Evolutionary conservation across 2,113 vertebrate species (phyloP).

Genomic region (Vombatus ursinus): DNA sequence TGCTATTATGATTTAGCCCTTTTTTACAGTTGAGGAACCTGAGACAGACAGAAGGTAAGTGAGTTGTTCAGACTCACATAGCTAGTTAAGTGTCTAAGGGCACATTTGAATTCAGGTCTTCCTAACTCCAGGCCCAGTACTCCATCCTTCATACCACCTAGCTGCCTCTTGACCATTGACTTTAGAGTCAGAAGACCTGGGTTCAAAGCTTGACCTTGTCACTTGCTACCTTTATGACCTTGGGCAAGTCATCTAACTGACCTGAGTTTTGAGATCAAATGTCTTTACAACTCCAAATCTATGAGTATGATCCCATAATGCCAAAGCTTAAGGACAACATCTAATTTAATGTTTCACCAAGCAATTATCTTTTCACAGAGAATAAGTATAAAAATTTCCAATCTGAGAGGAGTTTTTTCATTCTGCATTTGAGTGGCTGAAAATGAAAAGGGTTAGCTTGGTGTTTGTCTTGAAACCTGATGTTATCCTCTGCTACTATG

Average conservation of each 20-base stretch:
- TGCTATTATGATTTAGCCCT: background rate
- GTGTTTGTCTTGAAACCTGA: constrained; percentile 58
- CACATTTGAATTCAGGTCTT: background rate
- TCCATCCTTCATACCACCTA: background rate
- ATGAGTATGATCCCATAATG: constrained; percentile 36
- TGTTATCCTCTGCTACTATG: constrained; percentile 51
- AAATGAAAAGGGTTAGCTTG: constrained; percentile 46
- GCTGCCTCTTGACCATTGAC: background rate
- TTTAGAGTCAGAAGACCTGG: background rate
- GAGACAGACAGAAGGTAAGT: background rate
- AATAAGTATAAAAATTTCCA: constrained; percentile 36
- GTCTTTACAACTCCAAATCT: background rate
- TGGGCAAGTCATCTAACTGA: background rate
- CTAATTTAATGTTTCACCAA: constrained; percentile 14
- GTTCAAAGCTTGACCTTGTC: background rate
- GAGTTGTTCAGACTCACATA: background rate
- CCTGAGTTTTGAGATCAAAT: background rate
- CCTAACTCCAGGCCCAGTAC: background rate
- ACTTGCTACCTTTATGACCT: background rate
- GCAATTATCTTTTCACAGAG: constrained; percentile 51
- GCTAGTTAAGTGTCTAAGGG: background rate
- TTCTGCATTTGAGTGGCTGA: constrained; percentile 52
- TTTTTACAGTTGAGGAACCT: background rate
- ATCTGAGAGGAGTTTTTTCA: constrained; percentile 40
- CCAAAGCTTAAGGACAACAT: constrained; percentile 8